These are phyloP conservation scores for Julus scanicus DNA, from an alignment of 2,888 invertebrate genomes.

Conservation along the genomic window DNA sequence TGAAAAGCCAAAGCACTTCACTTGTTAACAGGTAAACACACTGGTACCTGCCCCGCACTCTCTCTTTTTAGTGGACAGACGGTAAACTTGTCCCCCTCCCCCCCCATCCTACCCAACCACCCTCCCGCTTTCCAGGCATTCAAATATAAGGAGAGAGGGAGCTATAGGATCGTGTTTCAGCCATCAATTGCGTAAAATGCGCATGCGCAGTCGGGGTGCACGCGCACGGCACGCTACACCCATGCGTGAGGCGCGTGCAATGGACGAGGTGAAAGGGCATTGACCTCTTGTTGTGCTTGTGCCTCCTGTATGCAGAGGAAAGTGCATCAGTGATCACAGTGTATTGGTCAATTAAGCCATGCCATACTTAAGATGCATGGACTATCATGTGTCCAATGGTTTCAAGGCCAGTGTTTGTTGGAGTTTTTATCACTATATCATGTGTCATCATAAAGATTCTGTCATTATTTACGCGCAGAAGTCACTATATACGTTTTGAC, in stretches of 20 bases:
- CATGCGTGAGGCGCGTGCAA: conserved; percentile 15
- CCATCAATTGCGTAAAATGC: background rate
- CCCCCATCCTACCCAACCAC: background rate
- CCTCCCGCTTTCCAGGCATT: background rate
- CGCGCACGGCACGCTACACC: background rate
- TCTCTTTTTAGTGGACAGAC: conserved; percentile 33
- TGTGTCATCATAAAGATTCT: no score
- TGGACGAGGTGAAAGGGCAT: background rate
- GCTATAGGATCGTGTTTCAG: background rate
- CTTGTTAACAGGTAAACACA: conserved; percentile 28
- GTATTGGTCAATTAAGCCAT: background rate
- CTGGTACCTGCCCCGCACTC: conserved; percentile 28
- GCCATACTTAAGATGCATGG: no score
- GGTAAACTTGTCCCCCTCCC: background rate
- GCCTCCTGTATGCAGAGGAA: background rate
- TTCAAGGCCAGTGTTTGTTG: no score
- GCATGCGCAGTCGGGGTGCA: background rate
- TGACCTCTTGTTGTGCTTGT: background rate
- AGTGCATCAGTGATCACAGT: background rate
- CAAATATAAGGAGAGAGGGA: background rate
- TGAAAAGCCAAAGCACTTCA: conserved; percentile 33
- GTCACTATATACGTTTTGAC: no score
- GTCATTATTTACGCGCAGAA: no score
- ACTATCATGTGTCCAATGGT: no score
- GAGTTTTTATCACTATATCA: no score